Base-by-base conservation (phyloP, 2,888 invertebrate genomes). In the Perithous albicinctus region DNA sequence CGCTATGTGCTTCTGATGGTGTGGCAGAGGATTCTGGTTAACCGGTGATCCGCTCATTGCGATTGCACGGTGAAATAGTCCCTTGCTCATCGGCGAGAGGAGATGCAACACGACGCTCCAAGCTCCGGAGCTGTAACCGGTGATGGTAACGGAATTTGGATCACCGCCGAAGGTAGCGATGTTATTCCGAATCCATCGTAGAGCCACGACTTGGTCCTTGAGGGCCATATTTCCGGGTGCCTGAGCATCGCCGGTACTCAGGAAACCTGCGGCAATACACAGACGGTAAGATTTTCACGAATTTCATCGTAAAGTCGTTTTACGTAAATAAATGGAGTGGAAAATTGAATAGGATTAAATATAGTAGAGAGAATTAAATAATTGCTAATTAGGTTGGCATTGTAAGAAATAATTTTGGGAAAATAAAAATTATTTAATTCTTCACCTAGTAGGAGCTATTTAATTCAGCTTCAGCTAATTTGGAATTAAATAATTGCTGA, bases 161-260 rank as follows among this genome's bases (percentile, higher is more conserved):
- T 96, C 94, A 2, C 96, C 96, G 0, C 96, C 96, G 87, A 96
- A 96, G 0, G 94, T 91, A 0, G 93, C 94, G 56, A 96, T 95
- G 87, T 96, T 95, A 51, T 94, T 88, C 87, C 94, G 94, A 0
- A 96, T 93, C 95, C 96, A 96, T 84, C 94, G 94, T 78, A 96
- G 89, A 0, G 95, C 95, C n/a, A 93, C 92, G 8, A 96, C 95
- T 91, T 96, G 96, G 91, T 96, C 96, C 89, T 96, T 96, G 32
- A 95, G 92, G 0, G 95, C 96, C 85, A 94, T 94, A 89, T 96
- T 96, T 1, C 96, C 96, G 0, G 95, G 94, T 0, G 95, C 95
- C 66, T 94, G 93, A 63, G 93, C 92, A 59, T 95, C 95, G 0
- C 95, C 96, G 0, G 95, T 95, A 84, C 95, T 95, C 46, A 95